Evolutionary conservation across 1,140 invertebrate species (phyloP).

Genomic region (Hyposmocoma kahamanoa): DNA sequence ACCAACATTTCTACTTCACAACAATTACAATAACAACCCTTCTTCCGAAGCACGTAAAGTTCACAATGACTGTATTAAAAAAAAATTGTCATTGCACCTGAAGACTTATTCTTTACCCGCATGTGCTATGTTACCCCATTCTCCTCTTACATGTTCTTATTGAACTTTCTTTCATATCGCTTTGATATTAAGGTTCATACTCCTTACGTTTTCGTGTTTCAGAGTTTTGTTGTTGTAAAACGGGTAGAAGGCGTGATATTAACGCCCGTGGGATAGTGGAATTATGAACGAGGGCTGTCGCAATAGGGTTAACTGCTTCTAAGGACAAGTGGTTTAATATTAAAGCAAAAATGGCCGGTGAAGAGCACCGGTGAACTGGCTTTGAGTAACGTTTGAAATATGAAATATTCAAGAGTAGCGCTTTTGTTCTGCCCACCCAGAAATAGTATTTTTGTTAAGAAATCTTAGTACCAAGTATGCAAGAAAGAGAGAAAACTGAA

Average conservation of each 20-base stretch:
- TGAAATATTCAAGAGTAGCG: too few species aligned
- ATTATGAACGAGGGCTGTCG: constrained; percentile 63
- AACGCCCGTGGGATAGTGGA: constrained; percentile 56
- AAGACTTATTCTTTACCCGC: constrained; percentile 55
- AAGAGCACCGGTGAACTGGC: too few species aligned
- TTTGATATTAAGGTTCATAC: constrained; percentile 16
- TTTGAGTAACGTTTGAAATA: too few species aligned
- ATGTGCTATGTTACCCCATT: constrained; percentile 52
- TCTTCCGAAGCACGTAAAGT: constrained; percentile 3
- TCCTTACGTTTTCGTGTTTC: constrained; percentile 24
- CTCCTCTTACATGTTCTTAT: too few species aligned
- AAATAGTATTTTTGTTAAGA: too few species aligned
- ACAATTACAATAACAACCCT: neutral
- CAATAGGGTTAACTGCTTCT: constrained; percentile 59
- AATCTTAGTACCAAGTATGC: too few species aligned
- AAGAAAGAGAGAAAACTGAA: too few species aligned
- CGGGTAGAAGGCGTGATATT: constrained; percentile 66
- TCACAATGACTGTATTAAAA: constrained; percentile 11
- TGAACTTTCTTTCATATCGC: constrained; percentile 20
- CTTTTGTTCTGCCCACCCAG: too few species aligned
- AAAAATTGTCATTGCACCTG: constrained; percentile 36
- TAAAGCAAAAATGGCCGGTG: constrained; percentile 49
- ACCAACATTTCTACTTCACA: constrained; percentile 26
- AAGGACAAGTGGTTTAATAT: constrained; percentile 46
- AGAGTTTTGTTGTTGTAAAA: constrained; percentile 52